Percentiles rank a stretch among this genome's conserved stretches.
phyloP scores from a whole-genome alignment of 92 coral and sea anemone species.

The Scolanthus callimorphus region DNA sequence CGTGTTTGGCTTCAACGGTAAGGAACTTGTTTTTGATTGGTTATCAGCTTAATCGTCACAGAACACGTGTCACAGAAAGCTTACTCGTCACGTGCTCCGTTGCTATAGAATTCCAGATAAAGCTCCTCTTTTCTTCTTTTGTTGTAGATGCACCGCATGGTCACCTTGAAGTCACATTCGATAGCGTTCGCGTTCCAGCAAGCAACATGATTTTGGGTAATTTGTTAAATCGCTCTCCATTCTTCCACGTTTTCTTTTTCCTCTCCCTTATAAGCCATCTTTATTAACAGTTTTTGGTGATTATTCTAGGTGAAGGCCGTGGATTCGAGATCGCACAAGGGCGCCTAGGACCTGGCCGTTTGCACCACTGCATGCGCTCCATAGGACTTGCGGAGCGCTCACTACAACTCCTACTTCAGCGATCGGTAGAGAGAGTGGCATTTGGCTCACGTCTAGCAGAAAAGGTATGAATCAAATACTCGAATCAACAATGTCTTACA shows the following conservation, averaged over 20 bases:
- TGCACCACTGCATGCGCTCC: slow-evolving; percentile 95
- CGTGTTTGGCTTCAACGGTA: slow-evolving; percentile 88
- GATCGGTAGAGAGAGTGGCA: slow-evolving; percentile 83
- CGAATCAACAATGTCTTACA: no score
- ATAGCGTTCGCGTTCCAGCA: slow-evolving; percentile 81
- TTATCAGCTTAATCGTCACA: no score
- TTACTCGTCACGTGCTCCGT: no score
- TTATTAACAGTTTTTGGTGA: no score
- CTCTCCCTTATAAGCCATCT: no score
- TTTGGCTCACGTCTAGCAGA: slow-evolving; percentile 88
- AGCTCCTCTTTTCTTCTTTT: no score
- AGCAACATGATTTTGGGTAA: slow-evolving; percentile 88
- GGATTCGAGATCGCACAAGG: slow-evolving; percentile 99
- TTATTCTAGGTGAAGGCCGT: slow-evolving; percentile 88
- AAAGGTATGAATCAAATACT: slow-evolving; percentile 84
- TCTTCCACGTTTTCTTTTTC: no score
- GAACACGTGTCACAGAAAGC: no score
- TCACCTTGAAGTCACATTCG: slow-evolving; percentile 77
- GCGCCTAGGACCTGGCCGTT: slow-evolving; percentile 96
- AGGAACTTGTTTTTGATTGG: background rate
- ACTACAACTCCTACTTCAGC: slow-evolving; percentile 72
- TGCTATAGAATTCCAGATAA: no score
- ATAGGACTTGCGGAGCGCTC: slow-evolving; percentile 90
- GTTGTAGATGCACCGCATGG: slow-evolving; percentile 95
- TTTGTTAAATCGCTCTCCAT: no score